These are phyloP conservation scores for Drosophila kanekoi DNA, from an alignment of 2,888 invertebrate genomes.

Conservation along the genomic window DNA sequence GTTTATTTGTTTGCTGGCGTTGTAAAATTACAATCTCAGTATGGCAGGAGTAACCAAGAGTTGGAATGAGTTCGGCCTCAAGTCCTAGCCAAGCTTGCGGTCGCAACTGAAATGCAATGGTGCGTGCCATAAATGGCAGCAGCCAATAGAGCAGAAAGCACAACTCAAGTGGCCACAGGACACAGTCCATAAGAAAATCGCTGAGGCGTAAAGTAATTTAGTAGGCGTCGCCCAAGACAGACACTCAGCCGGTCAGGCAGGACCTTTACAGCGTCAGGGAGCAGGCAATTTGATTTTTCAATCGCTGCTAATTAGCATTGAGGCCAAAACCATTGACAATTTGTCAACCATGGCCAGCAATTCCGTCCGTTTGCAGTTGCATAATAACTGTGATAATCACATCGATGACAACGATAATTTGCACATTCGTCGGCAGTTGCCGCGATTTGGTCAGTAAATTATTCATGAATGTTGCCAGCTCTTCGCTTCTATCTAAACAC, in stretches of 20 bases:
- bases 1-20: conserved; percentile 54
- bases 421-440: conserved; percentile 21
- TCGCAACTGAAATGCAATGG: conserved; percentile 66
- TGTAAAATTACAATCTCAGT: conserved; percentile 57
- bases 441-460: conserved; percentile 28
- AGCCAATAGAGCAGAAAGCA: conserved; percentile 79
- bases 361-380: conserved; percentile 39
- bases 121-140: conserved; percentile 71
- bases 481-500: not conserved
- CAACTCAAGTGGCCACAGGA: conserved; percentile 71
- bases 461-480: conserved; percentile 21
- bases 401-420: conserved; percentile 48
- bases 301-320: conserved; percentile 75
- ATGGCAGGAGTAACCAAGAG: conserved; percentile 2
- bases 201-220: conserved; percentile 62
- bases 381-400: conserved; percentile 69
- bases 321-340: conserved; percentile 59
- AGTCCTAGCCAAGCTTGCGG: conserved; percentile 51
- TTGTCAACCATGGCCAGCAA: conserved; percentile 58
- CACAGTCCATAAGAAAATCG: conserved; percentile 61
- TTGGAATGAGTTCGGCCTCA: not conserved
- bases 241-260: conserved; percentile 16
- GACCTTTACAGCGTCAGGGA: conserved; percentile 8
- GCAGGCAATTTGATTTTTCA: conserved; percentile 76
- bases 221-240: conserved; percentile 59